These are phyloP conservation scores for Lissocephala sabroskyi DNA, from an alignment of 2,888 invertebrate genomes.

Conservation along the genomic window DNA sequence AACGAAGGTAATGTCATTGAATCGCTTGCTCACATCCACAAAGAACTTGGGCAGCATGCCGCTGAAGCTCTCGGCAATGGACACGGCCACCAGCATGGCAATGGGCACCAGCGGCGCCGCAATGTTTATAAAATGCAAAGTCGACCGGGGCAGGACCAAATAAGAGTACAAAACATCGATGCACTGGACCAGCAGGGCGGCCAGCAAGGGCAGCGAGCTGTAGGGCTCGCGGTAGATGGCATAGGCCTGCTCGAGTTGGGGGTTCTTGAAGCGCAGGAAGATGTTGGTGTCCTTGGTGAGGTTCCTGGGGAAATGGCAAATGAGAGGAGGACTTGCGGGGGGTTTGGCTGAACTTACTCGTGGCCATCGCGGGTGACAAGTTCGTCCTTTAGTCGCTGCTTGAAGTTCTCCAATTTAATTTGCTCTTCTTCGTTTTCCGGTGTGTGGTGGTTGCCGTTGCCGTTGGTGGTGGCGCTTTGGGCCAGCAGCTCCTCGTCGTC, in stretches of 20 bases:
- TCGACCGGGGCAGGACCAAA: conserved; percentile 74
- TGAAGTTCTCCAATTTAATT: conserved; percentile 79
- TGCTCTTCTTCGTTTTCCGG: conserved; percentile 69
- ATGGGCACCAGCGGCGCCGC: conserved; percentile 67
- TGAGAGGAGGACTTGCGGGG: too few relatives aligned
- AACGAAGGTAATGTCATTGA: conserved; percentile 76
- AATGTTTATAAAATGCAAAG: conserved; percentile 66
- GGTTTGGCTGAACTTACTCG: too few relatives aligned
- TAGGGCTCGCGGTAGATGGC: conserved; percentile 78
- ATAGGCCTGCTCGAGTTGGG: conserved; percentile 79
- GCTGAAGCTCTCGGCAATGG: conserved; percentile 71
- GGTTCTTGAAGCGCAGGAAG: conserved; percentile 79
- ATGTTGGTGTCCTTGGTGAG: conserved; percentile 79
- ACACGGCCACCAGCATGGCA: conserved; percentile 68
- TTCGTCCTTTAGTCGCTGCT: conserved; percentile 85
- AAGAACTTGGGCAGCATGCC: conserved; percentile 72
- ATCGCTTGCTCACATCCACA: conserved; percentile 74
- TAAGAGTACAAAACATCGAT: conserved; percentile 74
- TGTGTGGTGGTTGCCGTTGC: conserved; percentile 25
- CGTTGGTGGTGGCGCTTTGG: conserved; percentile 39
- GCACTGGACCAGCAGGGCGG: conserved; percentile 78
- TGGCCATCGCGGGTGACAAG: conserved; percentile 88
- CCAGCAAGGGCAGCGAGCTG: conserved; percentile 78
- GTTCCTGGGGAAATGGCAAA: conserved; percentile 67
- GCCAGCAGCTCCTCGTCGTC: conserved; percentile 64